Percentiles rank a stretch among this genome's conserved stretches.
These are phyloP conservation scores for Ptiloglossa arizonensis DNA, from an alignment of 1,140 invertebrate genomes.

Conservation along the genomic window DNA sequence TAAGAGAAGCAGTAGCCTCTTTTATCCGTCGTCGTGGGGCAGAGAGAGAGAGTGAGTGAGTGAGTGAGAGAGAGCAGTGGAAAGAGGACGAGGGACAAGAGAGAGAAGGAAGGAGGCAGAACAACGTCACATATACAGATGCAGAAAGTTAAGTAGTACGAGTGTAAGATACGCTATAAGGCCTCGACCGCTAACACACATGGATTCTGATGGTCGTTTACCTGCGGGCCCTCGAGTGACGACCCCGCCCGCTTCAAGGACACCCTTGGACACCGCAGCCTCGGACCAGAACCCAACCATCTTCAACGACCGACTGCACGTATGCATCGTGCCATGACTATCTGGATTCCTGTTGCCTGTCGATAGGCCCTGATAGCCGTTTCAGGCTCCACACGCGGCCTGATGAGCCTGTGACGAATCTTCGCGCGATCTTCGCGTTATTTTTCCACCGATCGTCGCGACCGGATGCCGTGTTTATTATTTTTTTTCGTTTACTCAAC, in stretches of 20 bases:
- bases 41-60: slow-evolving; percentile 7
- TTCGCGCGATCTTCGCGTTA: background rate
- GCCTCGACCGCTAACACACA: slow-evolving; percentile 68
- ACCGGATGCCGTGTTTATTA: background rate
- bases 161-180: slow-evolving; percentile 65
- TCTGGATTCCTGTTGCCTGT: slow-evolving; percentile 66
- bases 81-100: background rate
- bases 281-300: slow-evolving; percentile 69
- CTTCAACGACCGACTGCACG: slow-evolving; percentile 71
- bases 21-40: slow-evolving; percentile 24
- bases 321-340: slow-evolving; percentile 67
- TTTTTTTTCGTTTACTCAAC: background rate
- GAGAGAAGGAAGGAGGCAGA: slow-evolving; percentile 42
- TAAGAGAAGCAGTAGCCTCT: slow-evolving; percentile 47
- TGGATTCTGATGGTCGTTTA: slow-evolving; percentile 80
- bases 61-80: slow-evolving; percentile 12
- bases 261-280: slow-evolving; percentile 74
- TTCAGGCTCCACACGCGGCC: background rate
- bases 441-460: background rate
- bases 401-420: slow-evolving; percentile 34
- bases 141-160: slow-evolving; percentile 62
- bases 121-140: slow-evolving; percentile 54
- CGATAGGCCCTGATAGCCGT: slow-evolving; percentile 32
- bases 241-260: slow-evolving; percentile 81
- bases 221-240: slow-evolving; percentile 78